A percentile compares a stretch with the other conserved stretches of the same genome.
These are phyloP conservation scores for Lordiphosa andalusiaca DNA, from an alignment of 2,888 invertebrate species.

Conservation along the genomic window DNA sequence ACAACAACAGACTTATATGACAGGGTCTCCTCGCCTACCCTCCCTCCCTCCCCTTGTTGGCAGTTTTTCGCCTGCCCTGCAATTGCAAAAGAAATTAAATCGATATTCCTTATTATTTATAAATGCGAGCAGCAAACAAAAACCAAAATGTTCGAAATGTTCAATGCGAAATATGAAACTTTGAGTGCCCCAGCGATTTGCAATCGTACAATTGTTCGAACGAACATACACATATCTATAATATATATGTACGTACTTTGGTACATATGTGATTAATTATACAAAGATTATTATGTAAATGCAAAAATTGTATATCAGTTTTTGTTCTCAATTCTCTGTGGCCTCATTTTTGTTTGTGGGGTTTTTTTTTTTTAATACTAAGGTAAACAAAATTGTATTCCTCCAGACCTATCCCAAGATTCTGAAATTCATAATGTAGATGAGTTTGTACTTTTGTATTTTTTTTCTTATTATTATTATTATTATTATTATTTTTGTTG, in stretches of 20 bases:
- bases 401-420: slow-evolving; percentile 58
- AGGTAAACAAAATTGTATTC: slow-evolving; percentile 25
- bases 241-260: not conserved
- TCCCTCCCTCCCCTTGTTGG: slow-evolving; percentile 15
- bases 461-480: slow-evolving; percentile 9
- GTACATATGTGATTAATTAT: slow-evolving; percentile 16
- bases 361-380: slow-evolving; percentile 4
- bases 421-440: slow-evolving; percentile 9
- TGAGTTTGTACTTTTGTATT: slow-evolving; percentile 9
- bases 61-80: slow-evolving; percentile 29
- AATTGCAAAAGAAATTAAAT: slow-evolving; percentile 49
- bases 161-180: slow-evolving; percentile 14
- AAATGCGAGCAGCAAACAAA: slow-evolving; percentile 37
- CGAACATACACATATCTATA: no score
- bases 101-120: slow-evolving; percentile 69
- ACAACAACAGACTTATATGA: slow-evolving; percentile 1
- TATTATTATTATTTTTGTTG: slow-evolving; percentile 21
- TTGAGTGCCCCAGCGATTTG: slow-evolving; percentile 15
- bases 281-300: slow-evolving; percentile 37
- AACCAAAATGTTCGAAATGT: slow-evolving; percentile 24
- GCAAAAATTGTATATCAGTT: slow-evolving; percentile 9
- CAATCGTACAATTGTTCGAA: no score
- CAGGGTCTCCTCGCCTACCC: slow-evolving; percentile 1
- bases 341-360: not conserved
- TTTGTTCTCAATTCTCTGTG: slow-evolving; percentile 10